Percentiles rank a stretch among this genome's conserved stretches.
These are phyloP conservation scores for Agrilus planipennis DNA, from an alignment of 1,140 invertebrate genomes.

Conservation along the genomic window DNA sequence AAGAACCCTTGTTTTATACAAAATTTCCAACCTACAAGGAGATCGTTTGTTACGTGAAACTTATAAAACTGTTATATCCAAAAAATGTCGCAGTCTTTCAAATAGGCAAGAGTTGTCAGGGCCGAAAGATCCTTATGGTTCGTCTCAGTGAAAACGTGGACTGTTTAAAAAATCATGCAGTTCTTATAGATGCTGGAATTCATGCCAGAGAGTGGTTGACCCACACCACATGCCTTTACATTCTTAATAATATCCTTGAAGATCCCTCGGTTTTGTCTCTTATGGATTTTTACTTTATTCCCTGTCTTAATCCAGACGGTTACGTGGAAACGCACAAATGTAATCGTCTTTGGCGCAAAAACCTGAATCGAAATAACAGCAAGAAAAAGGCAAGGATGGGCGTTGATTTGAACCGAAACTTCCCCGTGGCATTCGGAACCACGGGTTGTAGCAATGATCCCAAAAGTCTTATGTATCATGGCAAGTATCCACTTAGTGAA, in stretches of 20 bases:
- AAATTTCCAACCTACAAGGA: too few relatives aligned
- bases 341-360: slow-evolving; percentile 33
- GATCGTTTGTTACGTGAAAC: background rate
- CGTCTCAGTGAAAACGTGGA: slow-evolving; percentile 1
- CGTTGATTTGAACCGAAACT: slow-evolving; percentile 35
- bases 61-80: background rate
- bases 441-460: slow-evolving; percentile 6
- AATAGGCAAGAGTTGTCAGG: slow-evolving; percentile 4
- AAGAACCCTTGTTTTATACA: too few relatives aligned
- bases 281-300: slow-evolving; percentile 50
- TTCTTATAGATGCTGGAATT: slow-evolving; percentile 42
- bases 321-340: slow-evolving; percentile 32
- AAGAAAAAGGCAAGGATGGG: slow-evolving; percentile 18
- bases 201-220: slow-evolving; percentile 59
- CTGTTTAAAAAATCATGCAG: slow-evolving; percentile 2
- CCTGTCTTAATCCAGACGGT: slow-evolving; percentile 45
- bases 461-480: slow-evolving; percentile 2
- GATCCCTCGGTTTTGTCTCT: slow-evolving; percentile 37
- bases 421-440: slow-evolving; percentile 28
- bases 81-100: slow-evolving; percentile 2
- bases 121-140: slow-evolving; percentile 9
- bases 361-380: slow-evolving; percentile 13
- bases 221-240: slow-evolving; percentile 45
- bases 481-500: slow-evolving; percentile 1
- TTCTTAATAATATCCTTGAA: slow-evolving; percentile 44